phyloP scores from a whole-genome alignment of 2,888 invertebrate genomes.

The Drosophila greeni region DNA sequence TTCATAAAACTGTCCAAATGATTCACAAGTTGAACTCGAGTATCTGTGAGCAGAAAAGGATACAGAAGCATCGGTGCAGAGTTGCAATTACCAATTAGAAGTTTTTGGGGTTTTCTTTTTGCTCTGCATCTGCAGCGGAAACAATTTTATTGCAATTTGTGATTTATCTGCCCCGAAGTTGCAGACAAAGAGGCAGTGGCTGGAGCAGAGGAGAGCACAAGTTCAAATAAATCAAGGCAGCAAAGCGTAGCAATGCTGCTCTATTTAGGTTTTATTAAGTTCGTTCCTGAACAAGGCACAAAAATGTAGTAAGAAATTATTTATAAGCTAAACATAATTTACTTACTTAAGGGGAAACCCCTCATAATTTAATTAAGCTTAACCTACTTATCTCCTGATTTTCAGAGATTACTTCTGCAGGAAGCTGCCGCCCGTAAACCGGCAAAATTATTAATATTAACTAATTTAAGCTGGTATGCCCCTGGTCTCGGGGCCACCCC shows the following conservation, averaged over 20 bases:
- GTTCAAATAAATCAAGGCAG: constrained; percentile 52
- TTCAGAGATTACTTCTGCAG: constrained; percentile 13
- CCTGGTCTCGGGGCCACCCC: constrained; percentile 4
- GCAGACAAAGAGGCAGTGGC: constrained; percentile 16
- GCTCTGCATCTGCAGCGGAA: constrained; percentile 43
- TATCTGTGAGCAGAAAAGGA: background rate
- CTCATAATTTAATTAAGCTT: constrained; percentile 9
- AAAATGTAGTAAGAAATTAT: background rate
- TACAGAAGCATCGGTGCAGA: constrained; percentile 18
- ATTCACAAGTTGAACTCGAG: constrained; percentile 50
- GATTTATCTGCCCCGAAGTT: constrained; percentile 56
- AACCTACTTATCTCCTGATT: background rate
- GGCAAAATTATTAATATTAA: constrained; percentile 64
- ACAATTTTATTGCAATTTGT: constrained; percentile 62
- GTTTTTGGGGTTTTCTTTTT: constrained; percentile 42
- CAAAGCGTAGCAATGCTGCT: constrained; percentile 40
- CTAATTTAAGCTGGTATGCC: constrained; percentile 47
- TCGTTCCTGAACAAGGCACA: background rate
- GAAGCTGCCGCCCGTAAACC: constrained; percentile 19
- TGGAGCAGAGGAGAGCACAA: background rate
- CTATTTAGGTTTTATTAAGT: constrained; percentile 10
- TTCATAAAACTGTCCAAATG: constrained; percentile 63
- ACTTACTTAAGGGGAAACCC: background rate
- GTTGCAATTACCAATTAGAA: constrained; percentile 71
- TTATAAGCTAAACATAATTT: background rate